A percentile compares a stretch with the other conserved stretches of the same genome.
Evolutionary conservation across 2,888 invertebrate genomes (phyloP).

Genomic region (Eupsilia transversa): DNA sequence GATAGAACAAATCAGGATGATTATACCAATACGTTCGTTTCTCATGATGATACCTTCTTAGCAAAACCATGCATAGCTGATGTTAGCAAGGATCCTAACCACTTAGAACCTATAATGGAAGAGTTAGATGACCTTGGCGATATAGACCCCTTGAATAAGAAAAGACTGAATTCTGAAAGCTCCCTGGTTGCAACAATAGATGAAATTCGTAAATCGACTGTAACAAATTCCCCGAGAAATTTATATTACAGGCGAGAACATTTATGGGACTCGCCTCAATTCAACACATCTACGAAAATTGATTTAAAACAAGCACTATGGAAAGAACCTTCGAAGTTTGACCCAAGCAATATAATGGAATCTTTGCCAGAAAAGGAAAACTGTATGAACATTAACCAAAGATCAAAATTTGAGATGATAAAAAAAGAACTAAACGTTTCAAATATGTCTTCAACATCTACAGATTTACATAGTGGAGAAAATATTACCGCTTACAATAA

Average conservation of each 20-base stretch:
- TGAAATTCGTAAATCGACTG: constrained; percentile 91
- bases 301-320: constrained; percentile 86
- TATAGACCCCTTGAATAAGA: constrained; percentile 82
- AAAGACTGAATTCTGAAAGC: constrained; percentile 89
- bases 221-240: constrained; percentile 90
- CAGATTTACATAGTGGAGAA: constrained; percentile 66
- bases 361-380: constrained; percentile 86
- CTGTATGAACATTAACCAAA: constrained; percentile 74
- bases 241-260: constrained; percentile 89
- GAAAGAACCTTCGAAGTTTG: constrained; percentile 88
- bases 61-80: constrained; percentile 91
- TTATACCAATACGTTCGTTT: constrained; percentile 89
- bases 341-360: constrained; percentile 86
- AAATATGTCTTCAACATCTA: constrained; percentile 64
- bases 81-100: constrained; percentile 87
- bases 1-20: constrained; percentile 86
- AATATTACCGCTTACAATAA: constrained; percentile 71
- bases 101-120: constrained; percentile 90
- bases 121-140: constrained; percentile 90
- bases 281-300: constrained; percentile 78
- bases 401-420: constrained; percentile 76
- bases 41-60: constrained; percentile 88
- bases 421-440: constrained; percentile 76
- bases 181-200: constrained; percentile 92
- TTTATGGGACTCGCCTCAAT: constrained; percentile 87